A percentile compares a stretch with the other conserved stretches of the same genome.
Evolutionary conservation across 2,797 vertebrate species (phyloP).

Genomic region (Schizopygopsis pylzovi): DNA sequence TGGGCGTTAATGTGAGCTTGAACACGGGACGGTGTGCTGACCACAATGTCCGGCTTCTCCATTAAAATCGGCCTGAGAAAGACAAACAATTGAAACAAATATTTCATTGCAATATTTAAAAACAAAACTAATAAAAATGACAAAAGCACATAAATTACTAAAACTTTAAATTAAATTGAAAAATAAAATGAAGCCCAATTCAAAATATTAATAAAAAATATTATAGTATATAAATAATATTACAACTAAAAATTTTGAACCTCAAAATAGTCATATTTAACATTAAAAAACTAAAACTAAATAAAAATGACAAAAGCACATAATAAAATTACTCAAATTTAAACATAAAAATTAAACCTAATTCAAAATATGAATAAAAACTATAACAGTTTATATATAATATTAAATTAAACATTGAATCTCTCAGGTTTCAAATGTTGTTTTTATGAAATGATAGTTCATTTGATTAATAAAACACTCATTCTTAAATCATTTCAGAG

Average conservation of each 20-base stretch:
- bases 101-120: neutral
- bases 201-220: neutral
- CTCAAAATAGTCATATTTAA: neutral
- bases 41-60: constrained; percentile 93
- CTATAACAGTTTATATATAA: no score
- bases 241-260: neutral
- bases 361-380: neutral
- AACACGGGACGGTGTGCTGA: constrained; percentile 88
- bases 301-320: neutral
- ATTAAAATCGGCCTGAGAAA: constrained; percentile 85
- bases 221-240: neutral
- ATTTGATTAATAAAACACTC: neutral
- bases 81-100: neutral
- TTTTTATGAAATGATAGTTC: neutral
- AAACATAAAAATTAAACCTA: neutral
- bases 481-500: neutral
- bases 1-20: constrained; percentile 83
- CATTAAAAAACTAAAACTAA: no score
- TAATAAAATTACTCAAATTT: neutral
- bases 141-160: neutral
- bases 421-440: neutral
- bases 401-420: neutral
- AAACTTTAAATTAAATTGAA: neutral
- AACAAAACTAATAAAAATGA: neutral
- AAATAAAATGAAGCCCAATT: neutral